These are phyloP conservation scores for Pachliopta kotzebuea DNA, from an alignment of 2,888 invertebrate genomes.

Conservation along the genomic window DNA sequence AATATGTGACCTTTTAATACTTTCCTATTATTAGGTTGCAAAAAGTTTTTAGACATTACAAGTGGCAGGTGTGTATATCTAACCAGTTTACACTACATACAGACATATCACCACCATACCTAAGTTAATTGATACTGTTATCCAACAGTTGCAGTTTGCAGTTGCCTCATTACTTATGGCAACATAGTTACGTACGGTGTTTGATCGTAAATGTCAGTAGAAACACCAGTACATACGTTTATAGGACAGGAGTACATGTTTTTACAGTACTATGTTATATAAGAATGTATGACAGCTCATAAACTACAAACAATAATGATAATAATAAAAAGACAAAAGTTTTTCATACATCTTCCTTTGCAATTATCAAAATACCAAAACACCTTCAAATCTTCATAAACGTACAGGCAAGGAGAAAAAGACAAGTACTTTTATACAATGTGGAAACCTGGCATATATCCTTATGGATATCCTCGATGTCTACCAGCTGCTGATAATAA, in stretches of 20 bases:
- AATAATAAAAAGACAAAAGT: too few species aligned
- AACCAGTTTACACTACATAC: background rate
- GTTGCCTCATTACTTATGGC: background rate
- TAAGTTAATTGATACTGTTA: conserved; percentile 2
- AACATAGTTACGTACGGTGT: background rate
- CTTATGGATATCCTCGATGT: too few species aligned
- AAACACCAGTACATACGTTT: conserved; percentile 6
- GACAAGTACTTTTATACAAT: too few species aligned
- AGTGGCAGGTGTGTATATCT: conserved; percentile 17
- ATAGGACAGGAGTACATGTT: background rate
- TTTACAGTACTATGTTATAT: background rate
- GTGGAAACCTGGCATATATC: too few species aligned
- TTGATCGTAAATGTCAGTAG: conserved; percentile 5
- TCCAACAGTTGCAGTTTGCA: conserved; percentile 1
- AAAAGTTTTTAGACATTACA: conserved; percentile 5
- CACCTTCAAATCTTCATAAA: too few species aligned
- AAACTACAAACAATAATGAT: too few species aligned
- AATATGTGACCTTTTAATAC: conserved; percentile 9
- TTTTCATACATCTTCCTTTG: too few species aligned
- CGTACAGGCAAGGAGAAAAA: too few species aligned
- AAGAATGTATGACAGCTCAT: too few species aligned
- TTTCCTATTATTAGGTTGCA: conserved; percentile 2
- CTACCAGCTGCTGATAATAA: too few species aligned
- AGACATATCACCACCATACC: background rate
- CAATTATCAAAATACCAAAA: too few species aligned